These are phyloP conservation scores for Micromussa lordhowensis DNA, from an alignment of 92 coral and sea anemone genomes.

Conservation along the genomic window DNA sequence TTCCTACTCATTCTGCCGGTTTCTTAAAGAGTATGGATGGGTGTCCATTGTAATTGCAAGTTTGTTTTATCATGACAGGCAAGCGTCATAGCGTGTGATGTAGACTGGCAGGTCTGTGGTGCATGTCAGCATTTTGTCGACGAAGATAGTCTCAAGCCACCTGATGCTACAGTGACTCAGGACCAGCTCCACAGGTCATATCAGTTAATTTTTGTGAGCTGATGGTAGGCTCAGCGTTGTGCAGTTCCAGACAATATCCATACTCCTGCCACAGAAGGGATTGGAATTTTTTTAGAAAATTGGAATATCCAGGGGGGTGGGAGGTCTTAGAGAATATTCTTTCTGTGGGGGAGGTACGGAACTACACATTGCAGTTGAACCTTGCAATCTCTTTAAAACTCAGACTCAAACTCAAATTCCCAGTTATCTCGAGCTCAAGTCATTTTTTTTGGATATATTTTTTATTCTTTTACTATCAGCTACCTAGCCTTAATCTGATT, in stretches of 20 bases:
- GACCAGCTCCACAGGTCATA: slow-evolving; percentile 79
- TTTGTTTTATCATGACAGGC: slow-evolving; percentile 39
- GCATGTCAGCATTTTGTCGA: slow-evolving; percentile 70
- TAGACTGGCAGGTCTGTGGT: slow-evolving; percentile 97
- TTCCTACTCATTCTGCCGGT: no score
- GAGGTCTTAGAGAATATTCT: no score
- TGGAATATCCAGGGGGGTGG: no score
- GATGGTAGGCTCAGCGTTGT: not conserved
- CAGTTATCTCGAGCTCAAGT: no score
- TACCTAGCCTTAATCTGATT: not conserved
- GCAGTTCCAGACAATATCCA: no score
- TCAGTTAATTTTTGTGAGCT: not conserved
- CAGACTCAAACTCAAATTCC: not conserved
- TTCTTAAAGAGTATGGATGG: no score
- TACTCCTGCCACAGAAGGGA: no score
- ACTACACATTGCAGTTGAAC: not conserved
- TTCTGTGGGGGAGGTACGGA: no score
- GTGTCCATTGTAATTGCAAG: not conserved
- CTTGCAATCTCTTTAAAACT: no score
- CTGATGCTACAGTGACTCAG: slow-evolving; percentile 75
- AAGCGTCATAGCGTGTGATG: slow-evolving; percentile 78
- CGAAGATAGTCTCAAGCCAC: slow-evolving; percentile 73
- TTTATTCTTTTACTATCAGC: no score
- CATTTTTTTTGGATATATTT: no score
- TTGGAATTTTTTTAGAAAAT: no score